These are phyloP conservation scores for Octonoba sinensis DNA, from an alignment of 2,888 invertebrate genomes.

Conservation along the genomic window DNA sequence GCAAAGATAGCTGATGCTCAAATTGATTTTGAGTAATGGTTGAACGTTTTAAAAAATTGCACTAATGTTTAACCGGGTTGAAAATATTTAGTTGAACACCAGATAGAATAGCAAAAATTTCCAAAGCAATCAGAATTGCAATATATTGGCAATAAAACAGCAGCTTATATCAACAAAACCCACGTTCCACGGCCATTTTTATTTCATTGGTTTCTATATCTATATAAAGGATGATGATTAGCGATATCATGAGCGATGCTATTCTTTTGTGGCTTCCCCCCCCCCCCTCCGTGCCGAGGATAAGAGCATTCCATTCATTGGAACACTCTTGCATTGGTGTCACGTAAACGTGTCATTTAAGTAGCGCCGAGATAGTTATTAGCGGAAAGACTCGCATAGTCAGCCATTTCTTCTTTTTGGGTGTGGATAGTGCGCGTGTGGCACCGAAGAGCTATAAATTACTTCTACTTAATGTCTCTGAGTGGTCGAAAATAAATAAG, in stretches of 20 bases:
- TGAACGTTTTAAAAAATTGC: too few relatives aligned
- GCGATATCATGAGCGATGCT: slow-evolving; percentile 8
- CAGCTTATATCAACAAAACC: not conserved
- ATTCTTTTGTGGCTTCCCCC: slow-evolving; percentile 2
- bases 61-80: too few relatives aligned
- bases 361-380: slow-evolving; percentile 45
- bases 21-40: too few relatives aligned
- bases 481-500: slow-evolving; percentile 38
- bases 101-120: too few relatives aligned
- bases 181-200: not conserved
- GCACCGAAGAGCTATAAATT: slow-evolving; percentile 52
- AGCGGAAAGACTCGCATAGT: slow-evolving; percentile 8
- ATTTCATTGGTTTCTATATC: not conserved
- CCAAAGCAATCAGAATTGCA: not conserved
- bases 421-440: slow-evolving; percentile 46
- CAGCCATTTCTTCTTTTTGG: slow-evolving; percentile 30
- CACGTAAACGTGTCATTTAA: slow-evolving; percentile 62
- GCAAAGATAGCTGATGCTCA: too few relatives aligned
- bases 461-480: slow-evolving; percentile 50
- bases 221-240: not conserved
- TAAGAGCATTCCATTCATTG: slow-evolving; percentile 21
- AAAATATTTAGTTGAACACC: too few relatives aligned
- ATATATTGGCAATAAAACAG: not conserved
- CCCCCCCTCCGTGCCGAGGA: too few relatives aligned
- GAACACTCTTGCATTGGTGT: slow-evolving; percentile 42